Conservation (phyloP, 1,140 invertebrate genomes). For the Anagrus nilaparvatae region DNA sequence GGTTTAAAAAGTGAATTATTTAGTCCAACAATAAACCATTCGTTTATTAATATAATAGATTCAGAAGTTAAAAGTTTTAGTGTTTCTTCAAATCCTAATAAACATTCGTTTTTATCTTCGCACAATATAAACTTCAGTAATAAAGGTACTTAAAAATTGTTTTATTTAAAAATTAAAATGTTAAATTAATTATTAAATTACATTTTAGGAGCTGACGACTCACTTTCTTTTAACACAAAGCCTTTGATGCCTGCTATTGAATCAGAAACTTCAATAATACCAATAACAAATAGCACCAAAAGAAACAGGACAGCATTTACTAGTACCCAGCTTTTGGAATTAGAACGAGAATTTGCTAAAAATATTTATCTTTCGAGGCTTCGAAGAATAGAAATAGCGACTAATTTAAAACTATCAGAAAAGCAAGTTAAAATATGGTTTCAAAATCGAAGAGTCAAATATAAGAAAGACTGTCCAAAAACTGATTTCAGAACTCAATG, state of each 20-base stretch:
- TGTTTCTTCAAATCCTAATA: no score
- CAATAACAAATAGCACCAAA: constrained; percentile 54
- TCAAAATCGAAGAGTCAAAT: constrained; percentile 81
- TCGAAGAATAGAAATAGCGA: constrained; percentile 85
- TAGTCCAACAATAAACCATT: not conserved
- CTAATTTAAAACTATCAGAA: constrained; percentile 74
- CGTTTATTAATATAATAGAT: constrained; percentile 1
- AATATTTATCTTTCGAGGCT: constrained; percentile 86
- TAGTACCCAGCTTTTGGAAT: constrained; percentile 78
- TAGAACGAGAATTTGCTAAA: constrained; percentile 83
- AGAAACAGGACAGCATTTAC: constrained; percentile 87
- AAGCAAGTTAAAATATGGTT: constrained; percentile 97
- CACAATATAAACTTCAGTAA: not conserved
- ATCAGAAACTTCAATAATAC: constrained; percentile 36
- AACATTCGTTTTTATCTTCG: not conserved
- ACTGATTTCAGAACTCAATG: no score
- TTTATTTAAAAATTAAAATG: no score
- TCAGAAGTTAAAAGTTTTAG: no score
- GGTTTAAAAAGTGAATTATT: constrained; percentile 18
- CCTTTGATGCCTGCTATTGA: constrained; percentile 41
- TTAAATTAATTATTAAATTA: no score
- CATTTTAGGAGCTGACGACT: not conserved
- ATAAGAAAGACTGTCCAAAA: constrained; percentile 91
- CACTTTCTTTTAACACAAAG: not conserved
- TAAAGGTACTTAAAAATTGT: no score